Base-by-base conservation (phyloP, 30 jellyfish, hydroid and myxozoan species). In the Aurelia sp. region DNA sequence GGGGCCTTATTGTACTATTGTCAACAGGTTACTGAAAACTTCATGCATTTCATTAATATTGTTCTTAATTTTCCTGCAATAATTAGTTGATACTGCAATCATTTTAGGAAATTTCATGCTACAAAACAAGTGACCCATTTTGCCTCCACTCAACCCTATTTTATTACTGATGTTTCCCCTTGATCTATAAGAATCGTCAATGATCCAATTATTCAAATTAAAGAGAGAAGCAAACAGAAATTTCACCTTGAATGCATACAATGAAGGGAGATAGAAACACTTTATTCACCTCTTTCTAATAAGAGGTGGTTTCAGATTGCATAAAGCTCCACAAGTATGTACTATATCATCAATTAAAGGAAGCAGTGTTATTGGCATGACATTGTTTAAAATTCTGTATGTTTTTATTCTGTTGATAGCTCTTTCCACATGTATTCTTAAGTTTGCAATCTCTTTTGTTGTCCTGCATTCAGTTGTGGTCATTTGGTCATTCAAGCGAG, bases 301-400 rank as follows among this genome's bases (percentile, higher is more conserved):
- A n/a, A n/a, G n/a, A n/a, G n/a, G n/a, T n/a, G n/a, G n/a, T n/a
- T n/a, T n/a, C n/a, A n/a, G 22, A 47, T 86, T 61, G 77, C 96
- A 76, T 17, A 76, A 67, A 18, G 96, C 94, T 35, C 82, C 94
- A 41, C 65, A 53, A 13, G 65, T 30, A 51, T 13, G 13, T 24
- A 86, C 58, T 74, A 81, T 90, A 60, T 90, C 92, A 84, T 81
- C 97, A 41, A 83, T 82, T n/a, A 70, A 79, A 44, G 87, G 96
- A 5, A 74, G 78, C 96, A 82, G 74, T 8, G 89, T 82, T 6
- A 90, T 69, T 20, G 96, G 86, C 15, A 85, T 48, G 27, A 57
- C 44, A 72, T 74, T 62, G 48, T 72, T 75, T 19, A 85, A 66
- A 35, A 85, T 62, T 40, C 44, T 35, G 63, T 73, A 85, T 51